Evolutionary conservation across 2,888 invertebrate genomes (phyloP).

Genomic region (Tanypteryx hageni): DNA sequence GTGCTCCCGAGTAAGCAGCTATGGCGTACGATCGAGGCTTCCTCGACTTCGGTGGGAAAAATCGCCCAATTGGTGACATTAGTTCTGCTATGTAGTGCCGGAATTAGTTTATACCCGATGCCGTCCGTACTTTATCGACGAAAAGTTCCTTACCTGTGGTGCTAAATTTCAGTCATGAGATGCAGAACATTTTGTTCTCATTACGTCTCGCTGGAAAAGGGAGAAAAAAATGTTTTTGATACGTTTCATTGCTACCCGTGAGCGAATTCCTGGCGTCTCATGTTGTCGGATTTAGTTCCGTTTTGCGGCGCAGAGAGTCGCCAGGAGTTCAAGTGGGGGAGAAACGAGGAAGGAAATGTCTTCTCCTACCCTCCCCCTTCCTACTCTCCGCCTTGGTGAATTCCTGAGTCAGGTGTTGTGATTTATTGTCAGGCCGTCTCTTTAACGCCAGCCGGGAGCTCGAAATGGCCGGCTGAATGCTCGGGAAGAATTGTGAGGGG

Average conservation of each 20-base stretch:
- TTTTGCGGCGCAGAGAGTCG: slow-evolving; percentile 38
- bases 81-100: no score
- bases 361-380: slow-evolving; percentile 24
- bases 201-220: background rate
- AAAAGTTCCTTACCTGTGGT: no score
- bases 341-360: slow-evolving; percentile 44
- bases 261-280: background rate
- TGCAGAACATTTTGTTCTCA: background rate
- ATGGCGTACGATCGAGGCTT: background rate
- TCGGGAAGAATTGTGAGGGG: slow-evolving; percentile 16
- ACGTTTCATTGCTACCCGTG: background rate
- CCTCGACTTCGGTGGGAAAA: no score
- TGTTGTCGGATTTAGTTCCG: slow-evolving; percentile 35
- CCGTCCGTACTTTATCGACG: no score
- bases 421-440: slow-evolving; percentile 48
- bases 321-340: background rate
- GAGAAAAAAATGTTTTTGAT: background rate
- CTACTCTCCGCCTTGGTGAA: background rate
- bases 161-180: no score
- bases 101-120: no score
- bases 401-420: slow-evolving; percentile 59
- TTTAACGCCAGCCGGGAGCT: slow-evolving; percentile 9
- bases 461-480: background rate
- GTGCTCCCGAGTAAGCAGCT: background rate
- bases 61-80: no score